Evolutionary conservation across 2,113 vertebrate species (phyloP).

Genomic region (Gasterosteus nipponicus): DNA sequence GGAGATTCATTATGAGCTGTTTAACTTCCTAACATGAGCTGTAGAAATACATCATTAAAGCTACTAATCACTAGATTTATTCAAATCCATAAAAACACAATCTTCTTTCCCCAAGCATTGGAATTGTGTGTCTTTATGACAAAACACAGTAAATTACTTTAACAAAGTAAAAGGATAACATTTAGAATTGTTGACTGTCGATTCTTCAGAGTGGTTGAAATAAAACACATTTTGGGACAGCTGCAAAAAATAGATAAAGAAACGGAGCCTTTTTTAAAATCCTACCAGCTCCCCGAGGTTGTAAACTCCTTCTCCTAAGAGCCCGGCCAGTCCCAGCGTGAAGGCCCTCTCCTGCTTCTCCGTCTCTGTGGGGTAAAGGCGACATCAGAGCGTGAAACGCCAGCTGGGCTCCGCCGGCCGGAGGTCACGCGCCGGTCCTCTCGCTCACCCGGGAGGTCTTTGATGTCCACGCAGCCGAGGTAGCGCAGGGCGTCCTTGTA

Average conservation of each 20-base stretch:
- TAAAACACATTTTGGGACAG: no score
- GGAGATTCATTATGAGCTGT: neutral
- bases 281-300: slow-evolving; percentile 97
- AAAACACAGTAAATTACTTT: neutral
- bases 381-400: neutral
- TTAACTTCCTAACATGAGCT: no score
- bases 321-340: slow-evolving; percentile 92
- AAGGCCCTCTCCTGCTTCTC: slow-evolving; percentile 98
- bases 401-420: no score
- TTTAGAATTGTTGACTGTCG: neutral
- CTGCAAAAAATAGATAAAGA: no score
- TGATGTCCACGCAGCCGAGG: slow-evolving; percentile 93
- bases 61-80: no score
- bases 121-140: neutral
- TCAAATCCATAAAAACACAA: no score
- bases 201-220: neutral
- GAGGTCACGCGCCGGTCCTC: neutral
- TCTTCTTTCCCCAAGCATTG: neutral
- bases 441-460: slow-evolving; percentile 89
- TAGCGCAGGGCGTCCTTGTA: slow-evolving; percentile 96
- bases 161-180: neutral
- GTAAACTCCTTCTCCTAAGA: slow-evolving; percentile 96
- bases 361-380: slow-evolving; percentile 79
- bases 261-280: neutral
- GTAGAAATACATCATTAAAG: no score